Evolutionary conservation across 2,888 invertebrate genomes (phyloP).

Genomic region (Meganola albula): DNA sequence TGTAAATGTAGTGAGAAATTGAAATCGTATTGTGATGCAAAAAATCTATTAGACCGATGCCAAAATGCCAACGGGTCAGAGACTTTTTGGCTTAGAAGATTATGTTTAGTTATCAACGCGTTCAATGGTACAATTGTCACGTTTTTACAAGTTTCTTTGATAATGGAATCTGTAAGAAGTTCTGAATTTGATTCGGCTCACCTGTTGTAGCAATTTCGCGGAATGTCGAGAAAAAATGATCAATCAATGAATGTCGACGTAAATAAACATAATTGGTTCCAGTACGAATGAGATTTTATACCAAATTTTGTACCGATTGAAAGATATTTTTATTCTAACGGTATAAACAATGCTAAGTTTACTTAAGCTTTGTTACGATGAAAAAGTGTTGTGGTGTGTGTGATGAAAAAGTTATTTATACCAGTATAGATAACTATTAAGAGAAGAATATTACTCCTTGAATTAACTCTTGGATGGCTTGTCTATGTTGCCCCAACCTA

Average conservation of each 20-base stretch:
- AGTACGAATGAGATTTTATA: background rate
- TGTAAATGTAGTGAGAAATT: constrained; percentile 49
- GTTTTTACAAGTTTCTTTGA: constrained; percentile 20
- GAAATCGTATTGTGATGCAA: constrained; percentile 41
- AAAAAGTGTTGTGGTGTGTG: too few species aligned
- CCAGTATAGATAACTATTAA: too few species aligned
- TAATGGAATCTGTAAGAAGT: constrained; percentile 16
- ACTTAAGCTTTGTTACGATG: too few species aligned
- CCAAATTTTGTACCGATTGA: too few species aligned
- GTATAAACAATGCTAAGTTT: too few species aligned
- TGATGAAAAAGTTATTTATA: too few species aligned
- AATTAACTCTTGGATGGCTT: too few species aligned
- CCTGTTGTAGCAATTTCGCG: background rate
- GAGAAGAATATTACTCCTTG: too few species aligned
- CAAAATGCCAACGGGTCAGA: constrained; percentile 17
- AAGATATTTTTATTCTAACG: too few species aligned
- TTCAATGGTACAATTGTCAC: constrained; percentile 8
- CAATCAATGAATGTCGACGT: background rate
- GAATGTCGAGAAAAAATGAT: background rate
- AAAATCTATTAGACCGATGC: constrained; percentile 35
- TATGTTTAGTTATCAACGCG: constrained; percentile 19
- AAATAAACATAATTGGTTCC: background rate
- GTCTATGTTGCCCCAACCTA: too few species aligned
- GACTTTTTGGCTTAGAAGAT: constrained; percentile 18
- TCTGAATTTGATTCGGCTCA: constrained; percentile 15